A percentile compares a stretch with the other conserved stretches of the same genome.
Evolutionary conservation across 1,140 invertebrate genomes (phyloP).

Genomic region (Hirudo medicinalis): DNA sequence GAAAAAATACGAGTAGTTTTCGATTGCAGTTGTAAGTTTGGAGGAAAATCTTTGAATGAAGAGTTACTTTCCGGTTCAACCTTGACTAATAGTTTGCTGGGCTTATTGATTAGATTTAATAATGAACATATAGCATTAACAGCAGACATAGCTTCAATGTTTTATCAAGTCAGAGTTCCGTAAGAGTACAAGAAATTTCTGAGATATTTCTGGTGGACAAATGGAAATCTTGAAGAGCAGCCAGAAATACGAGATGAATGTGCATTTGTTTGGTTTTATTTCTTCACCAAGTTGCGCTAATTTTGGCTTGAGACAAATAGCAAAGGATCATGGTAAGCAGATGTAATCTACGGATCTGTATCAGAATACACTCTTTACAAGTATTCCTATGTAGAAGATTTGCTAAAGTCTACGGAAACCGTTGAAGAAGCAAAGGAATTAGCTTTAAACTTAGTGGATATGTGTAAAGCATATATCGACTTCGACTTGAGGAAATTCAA

Average conservation of each 20-base stretch:
- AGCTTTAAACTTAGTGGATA: too few species aligned
- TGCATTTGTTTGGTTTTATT: slow-evolving; percentile 21
- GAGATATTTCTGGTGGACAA: slow-evolving; percentile 5
- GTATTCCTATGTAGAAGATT: too few species aligned
- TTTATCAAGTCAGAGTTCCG: too few species aligned
- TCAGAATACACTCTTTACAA: too few species aligned
- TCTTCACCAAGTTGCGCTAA: slow-evolving; percentile 11
- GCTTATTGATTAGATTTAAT: slow-evolving; percentile 23
- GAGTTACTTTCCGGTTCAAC: slow-evolving; percentile 31
- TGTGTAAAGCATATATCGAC: too few species aligned
- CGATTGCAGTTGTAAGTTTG: slow-evolving; percentile 24
- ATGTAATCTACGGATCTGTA: not conserved
- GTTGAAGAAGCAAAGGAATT: too few species aligned
- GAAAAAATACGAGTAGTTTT: slow-evolving; percentile 26
- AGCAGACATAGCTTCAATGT: slow-evolving; percentile 12
- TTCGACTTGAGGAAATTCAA: too few species aligned
- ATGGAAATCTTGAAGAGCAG: slow-evolving; percentile 8
- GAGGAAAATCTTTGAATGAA: slow-evolving; percentile 29
- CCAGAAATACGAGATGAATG: slow-evolving; percentile 19
- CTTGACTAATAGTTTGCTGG: slow-evolving; percentile 32
- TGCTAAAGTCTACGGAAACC: too few species aligned
- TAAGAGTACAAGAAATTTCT: not conserved
- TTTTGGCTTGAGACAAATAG: slow-evolving; percentile 11
- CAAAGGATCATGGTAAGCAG: slow-evolving; percentile 9
- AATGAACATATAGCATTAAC: not conserved